Base-by-base conservation (phyloP, 1,140 invertebrate species). In the Cyclargus thomasi region DNA sequence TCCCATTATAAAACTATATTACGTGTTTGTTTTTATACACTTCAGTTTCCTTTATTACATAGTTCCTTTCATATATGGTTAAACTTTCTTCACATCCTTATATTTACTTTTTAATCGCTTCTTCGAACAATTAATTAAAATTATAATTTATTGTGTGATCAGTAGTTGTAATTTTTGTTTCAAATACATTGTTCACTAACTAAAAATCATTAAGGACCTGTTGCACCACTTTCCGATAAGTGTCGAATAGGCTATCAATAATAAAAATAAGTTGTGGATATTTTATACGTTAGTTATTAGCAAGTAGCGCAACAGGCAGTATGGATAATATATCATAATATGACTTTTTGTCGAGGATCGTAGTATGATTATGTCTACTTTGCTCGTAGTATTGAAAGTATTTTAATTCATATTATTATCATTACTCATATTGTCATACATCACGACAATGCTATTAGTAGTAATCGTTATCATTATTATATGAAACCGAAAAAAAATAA, bases 1-100 rank as follows among this genome's bases (percentile, higher is more conserved):
- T 59, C 55, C 55, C 17, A 59, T 59, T 59, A 59, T 59, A 59
- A 20, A 55, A 55, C 39, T 47, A 47, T 14, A 47, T 47, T 47
- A 47, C 39, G 39, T 47, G 39, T 47, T 47, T 47, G 14, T 47
- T 47, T 47, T 47, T 47, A 47, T 47, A 47, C 39, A 47, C 39
- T 14, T 47, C 39, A 11, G 39, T 47, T 47, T 47, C 39, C 39
- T 47, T 47, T 47, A 47, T 47, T 47, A 47, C 39, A 16, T 14
- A 47, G 39, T 47, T 47, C 39, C 39, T 47, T 47, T 16, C 39
- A 47, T 47, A 47, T 47, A 47, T 47, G 39, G 39, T 16, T 47
- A 16, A 11, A 47, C 39, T 47, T 47, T 47, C 39, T 47, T 47
- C 3, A 11, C 39, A 47, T 47, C 39, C 39, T 47, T 47, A 47